These are phyloP conservation scores for Acanthornis magna DNA, from an alignment of 2,797 vertebrate species.

Conservation along the genomic window DNA sequence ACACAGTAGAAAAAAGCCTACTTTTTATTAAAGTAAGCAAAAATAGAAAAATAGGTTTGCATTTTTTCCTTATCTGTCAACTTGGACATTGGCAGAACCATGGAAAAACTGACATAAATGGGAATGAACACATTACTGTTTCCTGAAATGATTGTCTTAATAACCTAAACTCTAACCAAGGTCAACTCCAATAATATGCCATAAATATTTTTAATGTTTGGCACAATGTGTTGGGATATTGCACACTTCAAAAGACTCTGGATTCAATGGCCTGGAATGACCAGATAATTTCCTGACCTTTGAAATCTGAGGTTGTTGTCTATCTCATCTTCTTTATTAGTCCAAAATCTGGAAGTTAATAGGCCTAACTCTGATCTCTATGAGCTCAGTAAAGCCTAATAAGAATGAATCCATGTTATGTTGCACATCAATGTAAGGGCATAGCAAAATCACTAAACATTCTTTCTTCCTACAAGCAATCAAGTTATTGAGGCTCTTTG, in stretches of 20 bases:
- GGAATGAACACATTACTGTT: neutral
- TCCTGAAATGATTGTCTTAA: neutral
- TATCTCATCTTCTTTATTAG: neutral
- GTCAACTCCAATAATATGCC: neutral
- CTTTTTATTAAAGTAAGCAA: neutral
- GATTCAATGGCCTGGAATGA: neutral
- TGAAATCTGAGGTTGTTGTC: neutral
- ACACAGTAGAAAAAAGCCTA: neutral
- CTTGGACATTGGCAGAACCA: neutral
- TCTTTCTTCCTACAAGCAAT: neutral
- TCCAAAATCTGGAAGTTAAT: neutral
- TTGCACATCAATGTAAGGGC: neutral
- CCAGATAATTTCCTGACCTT: neutral
- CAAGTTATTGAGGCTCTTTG: neutral
- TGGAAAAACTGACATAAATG: neutral
- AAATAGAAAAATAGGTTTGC: neutral
- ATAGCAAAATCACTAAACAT: neutral
- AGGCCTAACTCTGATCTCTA: neutral
- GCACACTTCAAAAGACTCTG: neutral
- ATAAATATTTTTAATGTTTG: neutral
- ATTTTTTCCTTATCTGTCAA: neutral
- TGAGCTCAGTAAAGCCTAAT: neutral
- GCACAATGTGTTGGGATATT: accelerated
- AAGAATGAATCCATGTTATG: neutral
- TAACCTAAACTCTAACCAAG: neutral